Conservation (phyloP, 2,797 vertebrate species). For the Podargus strigoides region DNA sequence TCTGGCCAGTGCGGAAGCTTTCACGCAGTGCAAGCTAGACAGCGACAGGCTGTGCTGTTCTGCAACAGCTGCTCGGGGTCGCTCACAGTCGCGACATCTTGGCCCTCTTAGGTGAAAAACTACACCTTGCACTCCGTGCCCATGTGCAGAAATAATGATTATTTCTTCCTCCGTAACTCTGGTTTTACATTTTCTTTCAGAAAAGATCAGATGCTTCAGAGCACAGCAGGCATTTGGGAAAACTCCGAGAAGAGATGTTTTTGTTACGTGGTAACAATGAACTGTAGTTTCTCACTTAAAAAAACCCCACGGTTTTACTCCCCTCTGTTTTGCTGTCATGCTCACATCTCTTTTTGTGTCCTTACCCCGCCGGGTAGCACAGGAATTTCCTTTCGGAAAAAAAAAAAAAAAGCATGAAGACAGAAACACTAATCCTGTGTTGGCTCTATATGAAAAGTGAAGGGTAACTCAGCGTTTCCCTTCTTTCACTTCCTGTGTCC, state of each 20-base stretch:
- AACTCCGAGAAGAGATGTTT: too few species aligned
- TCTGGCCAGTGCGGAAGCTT: accelerated
- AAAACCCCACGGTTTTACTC: background rate
- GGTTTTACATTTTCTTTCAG: background rate
- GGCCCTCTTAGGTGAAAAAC: accelerated
- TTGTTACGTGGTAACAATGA: background rate
- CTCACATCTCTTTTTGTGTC: background rate
- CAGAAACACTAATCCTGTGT: background rate
- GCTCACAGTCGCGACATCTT: accelerated
- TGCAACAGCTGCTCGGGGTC: background rate
- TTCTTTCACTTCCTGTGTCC: background rate
- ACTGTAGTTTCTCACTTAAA: background rate
- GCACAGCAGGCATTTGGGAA: background rate
- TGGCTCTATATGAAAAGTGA: background rate
- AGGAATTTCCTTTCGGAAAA: too few species aligned
- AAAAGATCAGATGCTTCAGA: background rate
- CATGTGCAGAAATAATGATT: accelerated
- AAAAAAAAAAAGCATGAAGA: background rate
- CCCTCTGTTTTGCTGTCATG: accelerated
- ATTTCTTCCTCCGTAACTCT: background rate
- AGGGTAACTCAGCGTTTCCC: background rate
- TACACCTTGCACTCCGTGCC: accelerated
- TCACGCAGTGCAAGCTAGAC: accelerated
- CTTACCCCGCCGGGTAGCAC: accelerated
- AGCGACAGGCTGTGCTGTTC: background rate